phyloP scores from a whole-genome alignment of 2,888 invertebrate species.

The Drosophila recens region DNA sequence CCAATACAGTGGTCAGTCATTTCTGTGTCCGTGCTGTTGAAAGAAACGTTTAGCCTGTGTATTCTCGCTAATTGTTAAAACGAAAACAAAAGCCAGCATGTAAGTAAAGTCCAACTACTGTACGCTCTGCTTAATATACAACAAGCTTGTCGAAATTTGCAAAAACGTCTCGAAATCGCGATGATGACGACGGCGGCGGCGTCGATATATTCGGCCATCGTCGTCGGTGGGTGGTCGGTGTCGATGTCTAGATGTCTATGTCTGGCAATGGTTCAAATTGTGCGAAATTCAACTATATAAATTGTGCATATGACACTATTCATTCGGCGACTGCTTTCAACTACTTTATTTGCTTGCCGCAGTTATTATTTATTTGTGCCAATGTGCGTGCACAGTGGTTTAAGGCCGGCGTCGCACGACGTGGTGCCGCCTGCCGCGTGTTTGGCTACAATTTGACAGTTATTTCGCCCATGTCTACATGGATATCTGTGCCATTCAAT shows the following conservation, averaged over 20 bases:
- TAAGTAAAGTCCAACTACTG: slow-evolving; percentile 32
- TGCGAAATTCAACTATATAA: background rate
- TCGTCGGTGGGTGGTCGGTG: slow-evolving; percentile 19
- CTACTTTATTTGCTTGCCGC: slow-evolving; percentile 3
- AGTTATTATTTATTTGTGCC: slow-evolving; percentile 18
- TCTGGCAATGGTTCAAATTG: slow-evolving; percentile 14
- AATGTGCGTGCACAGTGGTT: slow-evolving; percentile 5
- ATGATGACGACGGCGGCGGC: slow-evolving; percentile 28
- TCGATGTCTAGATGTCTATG: too few species aligned
- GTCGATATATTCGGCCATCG: slow-evolving; percentile 4
- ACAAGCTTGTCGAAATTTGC: slow-evolving; percentile 13
- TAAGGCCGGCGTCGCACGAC: slow-evolving; percentile 53
- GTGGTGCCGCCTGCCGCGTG: slow-evolving; percentile 52
- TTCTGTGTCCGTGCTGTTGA: slow-evolving; percentile 53
- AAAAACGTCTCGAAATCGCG: slow-evolving; percentile 17
- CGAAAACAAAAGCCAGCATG: slow-evolving; percentile 29
- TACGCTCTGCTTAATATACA: background rate
- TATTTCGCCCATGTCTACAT: background rate
- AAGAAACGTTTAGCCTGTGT: slow-evolving; percentile 32
- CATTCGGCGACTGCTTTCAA: background rate
- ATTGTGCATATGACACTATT: background rate
- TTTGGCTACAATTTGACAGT: background rate
- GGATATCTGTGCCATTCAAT: background rate
- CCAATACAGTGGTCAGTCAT: slow-evolving; percentile 37
- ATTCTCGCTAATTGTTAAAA: slow-evolving; percentile 26